These are phyloP conservation scores for Phasianus colchicus DNA, from an alignment of 2,113 vertebrate genomes.

Conservation along the genomic window DNA sequence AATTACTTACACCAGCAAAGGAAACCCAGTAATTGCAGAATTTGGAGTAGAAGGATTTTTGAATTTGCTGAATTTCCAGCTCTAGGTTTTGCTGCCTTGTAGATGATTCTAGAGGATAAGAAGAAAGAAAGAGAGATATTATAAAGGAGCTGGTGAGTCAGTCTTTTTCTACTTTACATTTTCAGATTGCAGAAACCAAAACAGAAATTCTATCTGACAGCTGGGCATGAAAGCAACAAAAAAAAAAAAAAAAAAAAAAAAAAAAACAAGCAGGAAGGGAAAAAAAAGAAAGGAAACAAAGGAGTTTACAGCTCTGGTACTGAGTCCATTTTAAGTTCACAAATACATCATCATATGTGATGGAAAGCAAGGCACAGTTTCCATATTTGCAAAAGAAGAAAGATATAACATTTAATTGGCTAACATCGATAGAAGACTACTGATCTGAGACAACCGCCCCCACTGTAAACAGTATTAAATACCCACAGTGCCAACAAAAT, in stretches of 20 bases:
- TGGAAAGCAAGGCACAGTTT: not conserved
- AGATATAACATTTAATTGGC: not conserved
- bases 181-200: not conserved
- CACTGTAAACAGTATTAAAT: not conserved
- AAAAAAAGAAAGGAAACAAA: not conserved
- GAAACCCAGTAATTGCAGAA: constrained; percentile 93
- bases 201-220: not conserved
- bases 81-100: constrained; percentile 77
- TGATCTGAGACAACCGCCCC: not conserved
- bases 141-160: not conserved
- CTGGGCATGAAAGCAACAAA: not conserved
- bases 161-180: not conserved
- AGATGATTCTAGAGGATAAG: constrained; percentile 35
- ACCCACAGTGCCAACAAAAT: not conserved
- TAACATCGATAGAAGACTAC: not conserved
- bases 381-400: not conserved
- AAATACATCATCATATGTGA: not conserved
- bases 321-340: not conserved
- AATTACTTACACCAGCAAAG: constrained; percentile 87
- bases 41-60: constrained; percentile 79
- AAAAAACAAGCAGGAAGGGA: not conserved
- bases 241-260: not conserved
- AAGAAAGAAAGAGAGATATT: not conserved
- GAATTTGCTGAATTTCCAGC: constrained; percentile 79
- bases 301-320: not conserved